Conservation (phyloP, 2,113 vertebrate genomes). For the Microcebus griseorufus region DNA sequence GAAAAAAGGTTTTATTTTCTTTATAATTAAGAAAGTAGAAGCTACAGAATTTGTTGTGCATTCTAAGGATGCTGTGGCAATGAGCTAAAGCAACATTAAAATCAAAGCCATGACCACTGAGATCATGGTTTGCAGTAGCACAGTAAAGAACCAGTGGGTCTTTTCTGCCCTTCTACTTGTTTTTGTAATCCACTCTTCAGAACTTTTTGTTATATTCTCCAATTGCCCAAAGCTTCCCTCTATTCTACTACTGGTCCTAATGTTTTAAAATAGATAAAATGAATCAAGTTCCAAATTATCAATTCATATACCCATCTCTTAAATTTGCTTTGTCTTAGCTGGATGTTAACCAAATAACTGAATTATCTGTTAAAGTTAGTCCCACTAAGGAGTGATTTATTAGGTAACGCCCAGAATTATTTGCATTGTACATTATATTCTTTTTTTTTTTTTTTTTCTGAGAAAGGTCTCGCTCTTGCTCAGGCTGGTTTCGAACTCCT, state of each 20-base stretch:
- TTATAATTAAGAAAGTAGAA: background rate
- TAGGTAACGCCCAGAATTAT: background rate
- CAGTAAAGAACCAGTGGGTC: background rate
- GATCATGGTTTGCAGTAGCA: background rate
- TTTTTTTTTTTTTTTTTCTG: background rate
- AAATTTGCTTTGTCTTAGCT: background rate
- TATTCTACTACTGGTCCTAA: background rate
- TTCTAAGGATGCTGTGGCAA: background rate
- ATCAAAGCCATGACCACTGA: background rate
- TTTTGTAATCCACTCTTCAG: slow-evolving; percentile 11
- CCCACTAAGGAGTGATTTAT: slow-evolving; percentile 26
- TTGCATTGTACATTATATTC: background rate
- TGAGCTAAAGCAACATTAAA: background rate
- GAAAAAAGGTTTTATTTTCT: slow-evolving; percentile 27
- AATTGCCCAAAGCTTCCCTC: background rate
- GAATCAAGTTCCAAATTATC: background rate
- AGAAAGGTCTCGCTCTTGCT: too few species aligned
- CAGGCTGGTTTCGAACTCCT: too few species aligned
- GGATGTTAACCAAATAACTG: background rate
- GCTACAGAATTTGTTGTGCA: background rate
- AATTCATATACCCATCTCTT: slow-evolving; percentile 5
- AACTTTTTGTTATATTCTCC: background rate
- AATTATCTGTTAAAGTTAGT: slow-evolving; percentile 40
- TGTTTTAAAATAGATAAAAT: background rate
- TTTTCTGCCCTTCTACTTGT: background rate